A percentile compares a stretch with the other conserved stretches of the same genome.
Evolutionary conservation across 2,797 vertebrate genomes (phyloP).

Genomic region (Liparis tanakae): DNA sequence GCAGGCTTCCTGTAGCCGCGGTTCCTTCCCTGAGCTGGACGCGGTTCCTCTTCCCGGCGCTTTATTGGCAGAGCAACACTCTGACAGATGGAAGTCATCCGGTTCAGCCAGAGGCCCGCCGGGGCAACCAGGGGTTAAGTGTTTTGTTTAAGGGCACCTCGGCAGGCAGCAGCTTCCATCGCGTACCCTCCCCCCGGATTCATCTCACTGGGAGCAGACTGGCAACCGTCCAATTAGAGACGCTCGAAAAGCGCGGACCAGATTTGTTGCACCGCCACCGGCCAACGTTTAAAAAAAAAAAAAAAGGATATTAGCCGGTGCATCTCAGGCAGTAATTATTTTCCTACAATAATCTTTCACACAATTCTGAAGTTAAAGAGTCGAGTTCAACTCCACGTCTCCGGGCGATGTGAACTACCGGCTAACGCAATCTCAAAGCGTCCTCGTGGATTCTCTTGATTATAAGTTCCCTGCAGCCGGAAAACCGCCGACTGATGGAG

Average conservation of each 20-base stretch:
- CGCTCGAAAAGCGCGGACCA: not conserved
- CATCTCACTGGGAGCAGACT: constrained; percentile 20
- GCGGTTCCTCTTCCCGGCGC: not conserved
- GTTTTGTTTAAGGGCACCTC: constrained; percentile 49
- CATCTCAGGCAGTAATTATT: constrained; percentile 17
- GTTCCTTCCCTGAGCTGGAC: not conserved
- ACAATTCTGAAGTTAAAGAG: not conserved
- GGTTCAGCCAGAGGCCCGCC: constrained; percentile 15
- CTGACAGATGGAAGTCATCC: constrained; percentile 30
- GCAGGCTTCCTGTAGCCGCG: not conserved
- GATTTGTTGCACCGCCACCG: constrained; percentile 7
- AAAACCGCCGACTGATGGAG: constrained; percentile 44
- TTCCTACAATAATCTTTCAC: constrained; percentile 5
- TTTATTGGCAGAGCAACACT: not conserved
- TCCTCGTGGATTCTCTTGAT: constrained; percentile 13
- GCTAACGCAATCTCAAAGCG: constrained; percentile 9
- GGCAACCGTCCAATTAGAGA: constrained; percentile 10
- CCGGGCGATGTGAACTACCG: constrained; percentile 10
- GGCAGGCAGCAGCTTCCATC: constrained; percentile 6
- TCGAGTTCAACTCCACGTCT: constrained; percentile 13
- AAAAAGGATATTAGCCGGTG: not conserved
- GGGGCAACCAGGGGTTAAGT: constrained; percentile 37
- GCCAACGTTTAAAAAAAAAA: not conserved
- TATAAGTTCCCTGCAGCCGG: constrained; percentile 34
- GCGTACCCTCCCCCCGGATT: constrained; percentile 9